phyloP scores from a whole-genome alignment of 2,888 invertebrate species.

The Bursaphelenchus okinawaensis region DNA sequence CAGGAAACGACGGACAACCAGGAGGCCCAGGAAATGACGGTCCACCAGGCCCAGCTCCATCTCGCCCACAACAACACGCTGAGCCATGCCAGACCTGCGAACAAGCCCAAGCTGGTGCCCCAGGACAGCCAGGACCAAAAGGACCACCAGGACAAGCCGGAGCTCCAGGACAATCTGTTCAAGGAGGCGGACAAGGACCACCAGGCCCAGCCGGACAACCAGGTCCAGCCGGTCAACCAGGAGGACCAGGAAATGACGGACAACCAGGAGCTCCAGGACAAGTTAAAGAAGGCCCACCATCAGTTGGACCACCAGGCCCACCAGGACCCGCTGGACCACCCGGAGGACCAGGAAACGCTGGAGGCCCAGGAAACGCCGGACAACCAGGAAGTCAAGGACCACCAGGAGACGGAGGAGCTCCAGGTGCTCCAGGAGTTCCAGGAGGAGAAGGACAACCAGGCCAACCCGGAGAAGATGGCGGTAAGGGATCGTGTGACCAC shows the following conservation, averaged over 20 bases:
- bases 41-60: conserved; percentile 1
- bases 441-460: not conserved
- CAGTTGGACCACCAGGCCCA: conserved; percentile 13
- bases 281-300: not conserved
- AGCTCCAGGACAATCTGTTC: not conserved
- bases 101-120: conserved; percentile 11
- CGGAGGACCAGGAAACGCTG: not conserved
- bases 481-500: conserved; percentile 19
- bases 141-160: not conserved
- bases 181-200: not conserved
- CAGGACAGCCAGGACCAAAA: conserved; percentile 9
- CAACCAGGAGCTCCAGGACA: conserved; percentile 9
- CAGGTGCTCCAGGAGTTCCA: not conserved
- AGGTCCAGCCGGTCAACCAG: conserved; percentile 3
- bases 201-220: not conserved
- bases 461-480: not conserved
- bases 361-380: conserved; percentile 13
- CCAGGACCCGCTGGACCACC: conserved; percentile 10
- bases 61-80: conserved; percentile 9
- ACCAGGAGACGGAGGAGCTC: not conserved
- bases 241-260: conserved; percentile 5
- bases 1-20: conserved; percentile 3
- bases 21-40: conserved; percentile 5
- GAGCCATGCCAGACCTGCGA: conserved; percentile 5
- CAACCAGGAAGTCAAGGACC: conserved; percentile 12